Conservation (phyloP, 2,797 vertebrate species). For the Champsocephalus esox region DNA sequence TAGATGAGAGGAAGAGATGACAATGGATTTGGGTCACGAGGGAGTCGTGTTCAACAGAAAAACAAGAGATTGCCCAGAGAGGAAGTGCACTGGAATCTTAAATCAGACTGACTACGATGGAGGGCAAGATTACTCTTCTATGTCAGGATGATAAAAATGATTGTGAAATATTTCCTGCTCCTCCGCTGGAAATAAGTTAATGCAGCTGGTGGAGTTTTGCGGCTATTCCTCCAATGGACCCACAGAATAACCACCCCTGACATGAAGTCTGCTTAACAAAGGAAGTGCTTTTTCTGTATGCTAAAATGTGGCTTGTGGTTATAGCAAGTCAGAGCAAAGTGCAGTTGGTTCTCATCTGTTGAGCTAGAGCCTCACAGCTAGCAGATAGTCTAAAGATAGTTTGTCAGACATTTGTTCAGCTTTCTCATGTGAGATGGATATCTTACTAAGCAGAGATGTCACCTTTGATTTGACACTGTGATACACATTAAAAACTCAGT, state of each 20-base stretch:
- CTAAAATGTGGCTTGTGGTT: slow-evolving; percentile 56
- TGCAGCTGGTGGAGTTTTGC: slow-evolving; percentile 70
- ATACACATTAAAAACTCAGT: slow-evolving; percentile 4
- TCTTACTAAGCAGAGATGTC: not conserved
- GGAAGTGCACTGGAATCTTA: slow-evolving; percentile 70
- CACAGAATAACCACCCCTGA: slow-evolving; percentile 57
- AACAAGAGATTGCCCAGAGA: slow-evolving; percentile 62
- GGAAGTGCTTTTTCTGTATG: slow-evolving; percentile 50
- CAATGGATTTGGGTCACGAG: slow-evolving; percentile 62
- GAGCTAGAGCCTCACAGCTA: slow-evolving; percentile 11
- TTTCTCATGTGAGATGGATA: slow-evolving; percentile 1
- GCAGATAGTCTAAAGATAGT: slow-evolving; percentile 20
- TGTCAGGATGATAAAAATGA: slow-evolving; percentile 47
- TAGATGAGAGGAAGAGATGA: slow-evolving; percentile 83
- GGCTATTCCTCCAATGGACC: slow-evolving; percentile 37
- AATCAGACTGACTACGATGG: slow-evolving; percentile 61
- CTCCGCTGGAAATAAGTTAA: slow-evolving; percentile 50
- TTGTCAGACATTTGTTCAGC: not conserved
- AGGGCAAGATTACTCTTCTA: slow-evolving; percentile 45
- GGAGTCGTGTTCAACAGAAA: slow-evolving; percentile 57
- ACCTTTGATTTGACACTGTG: slow-evolving; percentile 37
- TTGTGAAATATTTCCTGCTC: slow-evolving; percentile 46
- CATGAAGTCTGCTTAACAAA: slow-evolving; percentile 39
- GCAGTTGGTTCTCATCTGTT: not conserved
- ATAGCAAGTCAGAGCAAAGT: not conserved